phyloP scores from a whole-genome alignment of 2,888 invertebrate species.

The Morpho helenor region DNA sequence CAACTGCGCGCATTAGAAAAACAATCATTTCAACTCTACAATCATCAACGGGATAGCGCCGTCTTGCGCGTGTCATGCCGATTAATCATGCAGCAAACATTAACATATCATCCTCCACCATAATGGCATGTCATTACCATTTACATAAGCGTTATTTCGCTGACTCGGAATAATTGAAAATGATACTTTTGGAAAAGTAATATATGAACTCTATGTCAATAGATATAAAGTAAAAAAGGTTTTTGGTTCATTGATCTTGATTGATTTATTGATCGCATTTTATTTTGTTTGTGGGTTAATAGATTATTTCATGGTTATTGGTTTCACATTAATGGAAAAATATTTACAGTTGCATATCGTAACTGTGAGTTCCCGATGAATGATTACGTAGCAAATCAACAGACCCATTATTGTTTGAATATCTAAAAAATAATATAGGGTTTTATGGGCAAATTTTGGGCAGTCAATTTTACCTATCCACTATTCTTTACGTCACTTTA shows the following conservation, averaged over 20 bases:
- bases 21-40: slow-evolving; percentile 5
- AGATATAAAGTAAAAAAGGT: neutral
- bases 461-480: too few relatives aligned
- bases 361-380: neutral
- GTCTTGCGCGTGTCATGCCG: slow-evolving; percentile 15
- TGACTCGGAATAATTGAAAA: slow-evolving; percentile 27
- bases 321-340: slow-evolving; percentile 5
- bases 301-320: slow-evolving; percentile 5
- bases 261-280: neutral
- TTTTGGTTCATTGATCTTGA: neutral
- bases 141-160: slow-evolving; percentile 37
- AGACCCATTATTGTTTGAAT: too few relatives aligned
- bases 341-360: slow-evolving; percentile 6
- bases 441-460: too few relatives aligned
- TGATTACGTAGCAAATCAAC: too few relatives aligned
- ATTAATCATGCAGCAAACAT: slow-evolving; percentile 32
- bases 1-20: slow-evolving; percentile 3
- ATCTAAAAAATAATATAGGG: too few relatives aligned
- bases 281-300: neutral
- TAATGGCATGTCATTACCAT: slow-evolving; percentile 37
- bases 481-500: too few relatives aligned
- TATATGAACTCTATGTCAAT: slow-evolving; percentile 1
- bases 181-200: neutral
- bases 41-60: slow-evolving; percentile 5
- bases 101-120: slow-evolving; percentile 33